phyloP scores from a whole-genome alignment of 2,113 vertebrate genomes.

The Oxygymnocypris stewartii region DNA sequence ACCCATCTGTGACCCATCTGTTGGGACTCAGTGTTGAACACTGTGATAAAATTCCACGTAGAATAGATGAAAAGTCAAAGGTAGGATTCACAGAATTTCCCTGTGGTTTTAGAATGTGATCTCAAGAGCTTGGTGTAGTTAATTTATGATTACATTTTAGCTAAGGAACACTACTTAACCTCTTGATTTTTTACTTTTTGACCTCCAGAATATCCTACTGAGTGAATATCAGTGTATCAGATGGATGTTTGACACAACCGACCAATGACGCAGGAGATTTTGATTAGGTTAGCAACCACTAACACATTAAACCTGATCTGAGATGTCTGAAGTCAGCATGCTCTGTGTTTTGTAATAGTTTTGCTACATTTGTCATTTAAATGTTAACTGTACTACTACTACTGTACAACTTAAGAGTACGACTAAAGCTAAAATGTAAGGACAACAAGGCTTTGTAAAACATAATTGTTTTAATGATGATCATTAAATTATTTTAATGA shows the following conservation, averaged over 20 bases:
- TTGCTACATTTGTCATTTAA: neutral
- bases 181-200: neutral
- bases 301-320: neutral
- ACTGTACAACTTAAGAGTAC: neutral
- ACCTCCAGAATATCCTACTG: neutral
- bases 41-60: neutral
- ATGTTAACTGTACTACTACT: neutral
- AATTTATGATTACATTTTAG: neutral
- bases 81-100: neutral
- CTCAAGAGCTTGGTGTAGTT: neutral
- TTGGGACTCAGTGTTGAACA: neutral
- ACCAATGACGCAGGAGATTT: neutral
- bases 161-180: neutral
- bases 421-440: neutral
- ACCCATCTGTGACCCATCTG: neutral
- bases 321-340: neutral
- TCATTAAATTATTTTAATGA: too few species aligned
- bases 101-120: neutral
- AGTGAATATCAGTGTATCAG: neutral
- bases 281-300: neutral
- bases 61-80: neutral
- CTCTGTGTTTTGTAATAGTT: neutral
- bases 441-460: neutral
- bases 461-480: neutral
- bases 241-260: too few species aligned